These are phyloP conservation scores for Cantharis lateralis DNA, from an alignment of 2,888 invertebrate species.

Conservation along the genomic window DNA sequence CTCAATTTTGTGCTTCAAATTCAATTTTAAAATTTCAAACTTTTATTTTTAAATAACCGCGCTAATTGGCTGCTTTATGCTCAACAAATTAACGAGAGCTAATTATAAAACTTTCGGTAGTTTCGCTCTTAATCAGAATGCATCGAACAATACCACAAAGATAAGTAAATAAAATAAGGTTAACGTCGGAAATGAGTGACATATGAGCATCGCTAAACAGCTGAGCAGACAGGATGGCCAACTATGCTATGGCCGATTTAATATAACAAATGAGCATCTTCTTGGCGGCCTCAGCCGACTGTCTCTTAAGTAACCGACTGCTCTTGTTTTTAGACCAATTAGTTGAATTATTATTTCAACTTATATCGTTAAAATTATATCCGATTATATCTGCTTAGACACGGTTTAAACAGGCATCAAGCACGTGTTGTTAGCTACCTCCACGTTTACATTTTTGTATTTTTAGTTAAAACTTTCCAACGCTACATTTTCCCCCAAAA, in stretches of 20 bases:
- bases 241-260: slow-evolving; percentile 58
- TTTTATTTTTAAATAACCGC: neutral
- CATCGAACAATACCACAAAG: slow-evolving; percentile 14
- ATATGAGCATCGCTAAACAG: slow-evolving; percentile 58
- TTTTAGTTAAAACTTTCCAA: neutral
- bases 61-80: neutral
- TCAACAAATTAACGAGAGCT: neutral
- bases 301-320: slow-evolving; percentile 49
- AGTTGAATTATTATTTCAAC: slow-evolving; percentile 56
- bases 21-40: neutral
- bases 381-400: slow-evolving; percentile 35
- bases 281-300: slow-evolving; percentile 51
- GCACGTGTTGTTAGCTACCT: slow-evolving; percentile 21
- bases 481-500: neutral
- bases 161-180: slow-evolving; percentile 38
- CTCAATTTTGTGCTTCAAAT: neutral
- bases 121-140: neutral
- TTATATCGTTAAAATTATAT: slow-evolving; percentile 43
- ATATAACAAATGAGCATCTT: slow-evolving; percentile 56
- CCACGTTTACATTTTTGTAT: neutral
- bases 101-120: neutral
- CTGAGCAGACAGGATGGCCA: slow-evolving; percentile 56
- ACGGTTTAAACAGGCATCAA: slow-evolving; percentile 16
- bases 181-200: slow-evolving; percentile 58
- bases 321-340: slow-evolving; percentile 55